Conservation (phyloP, 2,113 vertebrate genomes). For the Elanus axillaris region DNA sequence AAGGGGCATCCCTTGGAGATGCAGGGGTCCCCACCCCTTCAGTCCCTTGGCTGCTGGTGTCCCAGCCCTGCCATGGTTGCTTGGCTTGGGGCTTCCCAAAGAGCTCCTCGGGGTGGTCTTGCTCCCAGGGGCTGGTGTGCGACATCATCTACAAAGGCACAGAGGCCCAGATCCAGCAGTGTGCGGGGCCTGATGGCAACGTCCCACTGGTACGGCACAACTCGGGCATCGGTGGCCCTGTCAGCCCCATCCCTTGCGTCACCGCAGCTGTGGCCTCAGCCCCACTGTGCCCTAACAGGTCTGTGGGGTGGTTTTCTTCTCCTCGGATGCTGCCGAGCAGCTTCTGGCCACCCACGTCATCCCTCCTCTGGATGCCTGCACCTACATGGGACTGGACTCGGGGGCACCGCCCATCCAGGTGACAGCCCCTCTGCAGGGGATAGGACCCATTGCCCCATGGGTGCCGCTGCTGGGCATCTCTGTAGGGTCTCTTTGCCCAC, state of each 20-base stretch:
- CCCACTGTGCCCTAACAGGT: conserved; percentile 73
- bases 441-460: fast-evolving
- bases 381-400: conserved; percentile 93
- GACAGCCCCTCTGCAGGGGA: neutral
- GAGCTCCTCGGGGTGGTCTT: neutral
- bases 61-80: neutral
- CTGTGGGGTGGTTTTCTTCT: conserved; percentile 90
- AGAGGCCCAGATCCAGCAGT: conserved; percentile 72
- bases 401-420: conserved; percentile 90
- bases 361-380: conserved; percentile 90
- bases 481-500: neutral
- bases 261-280: neutral
- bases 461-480: neutral
- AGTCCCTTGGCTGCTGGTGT: neutral
- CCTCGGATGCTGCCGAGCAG: conserved; percentile 81
- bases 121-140: conserved; percentile 73
- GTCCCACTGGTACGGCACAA: conserved; percentile 79
- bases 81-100: neutral
- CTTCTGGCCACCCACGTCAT: conserved; percentile 88
- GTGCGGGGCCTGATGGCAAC: conserved; percentile 74
- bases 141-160: conserved; percentile 88
- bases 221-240: fast-evolving
- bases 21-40: neutral
- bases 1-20: neutral
- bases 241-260: fast-evolving